Evolutionary conservation across 64 coral and sea anemone species (phyloP).

Genomic region (Astreopora myriophthalma): DNA sequence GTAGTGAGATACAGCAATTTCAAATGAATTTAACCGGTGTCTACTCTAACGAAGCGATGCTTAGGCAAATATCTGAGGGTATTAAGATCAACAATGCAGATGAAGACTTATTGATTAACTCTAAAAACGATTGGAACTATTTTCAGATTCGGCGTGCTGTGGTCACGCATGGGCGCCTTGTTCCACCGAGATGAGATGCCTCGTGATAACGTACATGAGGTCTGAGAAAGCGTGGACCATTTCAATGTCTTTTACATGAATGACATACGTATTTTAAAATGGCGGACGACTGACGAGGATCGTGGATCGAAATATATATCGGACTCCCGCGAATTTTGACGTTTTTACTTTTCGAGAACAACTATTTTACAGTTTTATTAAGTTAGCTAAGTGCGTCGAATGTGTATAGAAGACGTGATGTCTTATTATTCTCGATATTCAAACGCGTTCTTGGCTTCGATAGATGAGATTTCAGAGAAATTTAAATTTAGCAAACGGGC

Average conservation of each 20-base stretch:
- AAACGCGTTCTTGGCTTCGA: no score
- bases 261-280: neutral
- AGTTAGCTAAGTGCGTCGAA: neutral
- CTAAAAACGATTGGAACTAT: slow-evolving; percentile 34
- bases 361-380: no score
- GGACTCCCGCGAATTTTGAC: neutral
- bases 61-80: slow-evolving; percentile 1
- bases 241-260: neutral
- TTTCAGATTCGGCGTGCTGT: neutral
- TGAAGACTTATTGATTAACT: neutral
- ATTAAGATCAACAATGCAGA: neutral
- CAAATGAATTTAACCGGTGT: slow-evolving; percentile 8
- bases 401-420: neutral
- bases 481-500: no score
- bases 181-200: neutral
- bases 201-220: neutral
- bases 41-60: neutral
- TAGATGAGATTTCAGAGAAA: no score
- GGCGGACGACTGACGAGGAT: no score
- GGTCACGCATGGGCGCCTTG: neutral
- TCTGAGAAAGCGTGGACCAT: neutral
- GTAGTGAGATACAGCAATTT: neutral
- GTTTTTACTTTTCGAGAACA: neutral
- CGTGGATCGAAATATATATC: no score
- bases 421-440: neutral